A percentile compares a stretch with the other conserved stretches of the same genome.
Conservation (phyloP, 2,797 vertebrate genomes). For the Anguilla obscura region DNA sequence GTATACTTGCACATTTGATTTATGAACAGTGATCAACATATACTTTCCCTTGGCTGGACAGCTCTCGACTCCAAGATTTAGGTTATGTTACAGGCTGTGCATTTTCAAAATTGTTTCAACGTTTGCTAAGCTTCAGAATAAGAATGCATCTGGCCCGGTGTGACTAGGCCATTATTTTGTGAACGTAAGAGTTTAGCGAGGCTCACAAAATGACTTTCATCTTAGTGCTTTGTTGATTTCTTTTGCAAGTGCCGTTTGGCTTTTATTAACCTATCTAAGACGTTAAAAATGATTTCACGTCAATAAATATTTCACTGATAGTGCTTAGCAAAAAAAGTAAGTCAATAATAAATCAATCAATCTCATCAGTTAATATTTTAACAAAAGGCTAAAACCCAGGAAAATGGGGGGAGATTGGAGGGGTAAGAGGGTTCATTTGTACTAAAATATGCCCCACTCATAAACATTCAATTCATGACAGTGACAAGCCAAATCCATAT, state of each 20-base stretch:
- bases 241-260: constrained; percentile 53
- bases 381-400: constrained; percentile 28
- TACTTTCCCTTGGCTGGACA: background rate
- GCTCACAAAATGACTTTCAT: constrained; percentile 41
- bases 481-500: constrained; percentile 75
- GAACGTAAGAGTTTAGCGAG: constrained; percentile 30
- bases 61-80: background rate
- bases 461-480: constrained; percentile 35
- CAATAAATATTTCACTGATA: constrained; percentile 70
- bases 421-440: constrained; percentile 17
- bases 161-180: background rate
- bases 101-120: background rate
- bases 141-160: background rate
- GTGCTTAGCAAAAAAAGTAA: constrained; percentile 62
- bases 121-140: background rate
- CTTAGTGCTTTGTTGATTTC: constrained; percentile 71
- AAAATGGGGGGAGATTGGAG: constrained; percentile 27
- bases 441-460: background rate
- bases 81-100: background rate
- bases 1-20: background rate
- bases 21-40: background rate
- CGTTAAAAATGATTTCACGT: constrained; percentile 54
- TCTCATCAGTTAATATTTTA: constrained; percentile 26
- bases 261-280: constrained; percentile 51
- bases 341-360: constrained; percentile 21